Evolutionary conservation across 2,888 invertebrate genomes (phyloP), one percentile per base, ranked within the genome.

Genomic region (Anaspis maculata): DNA sequence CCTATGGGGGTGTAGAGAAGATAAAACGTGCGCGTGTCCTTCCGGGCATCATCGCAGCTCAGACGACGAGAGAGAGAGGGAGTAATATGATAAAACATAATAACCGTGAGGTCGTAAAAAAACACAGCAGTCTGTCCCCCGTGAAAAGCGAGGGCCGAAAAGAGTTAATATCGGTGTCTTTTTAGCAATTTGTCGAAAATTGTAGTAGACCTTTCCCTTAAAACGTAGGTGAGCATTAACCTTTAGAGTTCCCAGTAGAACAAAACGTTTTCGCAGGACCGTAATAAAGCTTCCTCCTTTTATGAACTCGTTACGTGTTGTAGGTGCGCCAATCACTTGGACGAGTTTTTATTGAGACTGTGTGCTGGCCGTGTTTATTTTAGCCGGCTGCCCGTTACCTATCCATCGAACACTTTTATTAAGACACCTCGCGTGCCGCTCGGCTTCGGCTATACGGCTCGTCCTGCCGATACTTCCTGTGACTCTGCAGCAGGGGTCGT

Each of bases 201-300:
- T 42, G 48, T 39, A 49, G 51, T n/a, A 49, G 49, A 47, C 52
- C 53, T 46, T 48, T 43, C 41, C 44, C 44, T 47, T 40, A 41
- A 46, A 50, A 45, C 46, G 46, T 45, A 49, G 47, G 41, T 43
- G 44, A 40, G 41, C 48, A 49, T 51, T 51, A 51, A 50, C 49
- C 49, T 50, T 50, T 50, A 46, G 45, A 48, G 49, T 47, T 45
- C 51, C 49, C 43, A 35, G 30, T 39, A 54, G 52, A 52, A 48
- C 48, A 45, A 47, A 53, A 52, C 57, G 54, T 50, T 60, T 56
- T 55, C 52, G 48, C 51, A 54, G 58, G 58, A 57, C 54, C 56
- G 57, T 56, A 59, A 59, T 61, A 60, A 59, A 60, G 51, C 50
- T 50, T 49, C n/a, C 51, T 39, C 35, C 46, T 57, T 61, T 60